Percentiles rank a stretch among this genome's conserved stretches.
Conservation (phyloP, 2,888 invertebrate genomes). For the Dasypogon diadema region DNA sequence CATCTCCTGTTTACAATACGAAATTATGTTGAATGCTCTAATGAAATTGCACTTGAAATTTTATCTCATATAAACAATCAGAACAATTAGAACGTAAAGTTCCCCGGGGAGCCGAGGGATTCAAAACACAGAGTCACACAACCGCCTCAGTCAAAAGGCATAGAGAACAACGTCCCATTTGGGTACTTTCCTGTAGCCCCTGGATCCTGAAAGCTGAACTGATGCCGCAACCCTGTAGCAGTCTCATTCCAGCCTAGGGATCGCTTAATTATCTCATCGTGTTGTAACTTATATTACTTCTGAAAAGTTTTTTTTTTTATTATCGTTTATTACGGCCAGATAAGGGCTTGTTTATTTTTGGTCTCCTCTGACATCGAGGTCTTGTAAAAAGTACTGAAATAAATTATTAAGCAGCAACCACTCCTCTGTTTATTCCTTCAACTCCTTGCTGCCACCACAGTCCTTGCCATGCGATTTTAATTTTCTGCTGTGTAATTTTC, state of each 20-base stretch:
- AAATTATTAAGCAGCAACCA: slow-evolving; percentile 54
- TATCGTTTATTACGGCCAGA: slow-evolving; percentile 56
- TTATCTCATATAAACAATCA: slow-evolving; percentile 56
- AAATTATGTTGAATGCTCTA: slow-evolving; percentile 56
- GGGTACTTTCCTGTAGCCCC: slow-evolving; percentile 27
- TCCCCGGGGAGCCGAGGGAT: slow-evolving; percentile 6
- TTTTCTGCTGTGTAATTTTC: slow-evolving; percentile 56
- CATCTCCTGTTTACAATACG: slow-evolving; percentile 53
- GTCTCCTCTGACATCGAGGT: slow-evolving; percentile 19
- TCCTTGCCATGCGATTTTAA: slow-evolving; percentile 54
- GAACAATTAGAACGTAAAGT: slow-evolving; percentile 55
- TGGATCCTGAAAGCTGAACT: not conserved
- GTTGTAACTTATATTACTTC: slow-evolving; percentile 56
- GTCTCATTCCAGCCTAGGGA: slow-evolving; percentile 23
- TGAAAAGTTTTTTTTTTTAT: slow-evolving; percentile 54
- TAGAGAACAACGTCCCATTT: slow-evolving; percentile 2
- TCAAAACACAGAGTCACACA: not conserved
- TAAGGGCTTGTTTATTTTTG: slow-evolving; percentile 54
- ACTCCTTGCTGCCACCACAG: slow-evolving; percentile 49
- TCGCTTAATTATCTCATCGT: slow-evolving; percentile 54
- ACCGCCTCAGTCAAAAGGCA: not conserved
- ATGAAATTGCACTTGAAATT: slow-evolving; percentile 56
- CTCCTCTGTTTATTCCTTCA: slow-evolving; percentile 47
- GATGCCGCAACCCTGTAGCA: not conserved
- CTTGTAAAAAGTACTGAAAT: slow-evolving; percentile 47